phyloP scores from a whole-genome alignment of 2,113 vertebrate species.

The Sceloporus undulatus region DNA sequence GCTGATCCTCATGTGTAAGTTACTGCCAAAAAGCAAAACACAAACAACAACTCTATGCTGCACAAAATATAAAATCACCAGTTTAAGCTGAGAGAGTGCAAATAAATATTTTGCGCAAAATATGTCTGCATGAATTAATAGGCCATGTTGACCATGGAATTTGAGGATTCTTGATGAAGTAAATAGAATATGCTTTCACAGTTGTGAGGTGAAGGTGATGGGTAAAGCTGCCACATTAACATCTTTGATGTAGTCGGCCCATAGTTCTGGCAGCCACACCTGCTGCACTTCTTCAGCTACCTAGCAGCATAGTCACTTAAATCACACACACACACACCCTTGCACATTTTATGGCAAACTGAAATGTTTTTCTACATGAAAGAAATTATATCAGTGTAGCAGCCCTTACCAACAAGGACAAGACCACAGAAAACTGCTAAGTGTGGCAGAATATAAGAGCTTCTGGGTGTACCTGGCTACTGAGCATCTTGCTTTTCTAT shows the following conservation, averaged over 20 bases:
- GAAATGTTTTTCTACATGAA: not conserved
- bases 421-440: not conserved
- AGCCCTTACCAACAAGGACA: not conserved
- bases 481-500: not conserved
- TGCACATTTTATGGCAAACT: not conserved
- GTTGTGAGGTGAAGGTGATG: not conserved
- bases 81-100: not conserved
- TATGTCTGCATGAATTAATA: constrained; percentile 9
- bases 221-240: not conserved
- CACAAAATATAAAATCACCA: not conserved
- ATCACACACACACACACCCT: too few relatives aligned
- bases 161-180: not conserved
- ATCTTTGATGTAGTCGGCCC: not conserved
- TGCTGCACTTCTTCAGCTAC: not conserved
- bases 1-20: not conserved
- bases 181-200: not conserved
- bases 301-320: not conserved
- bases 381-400: not conserved
- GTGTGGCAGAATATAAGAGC: not conserved
- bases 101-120: constrained; percentile 7
- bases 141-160: not conserved
- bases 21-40: not conserved
- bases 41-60: not conserved
- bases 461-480: not conserved
- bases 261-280: not conserved